Evolutionary conservation across 2,888 invertebrate species (phyloP).

Genomic region (Eucriotettix oculatus): DNA sequence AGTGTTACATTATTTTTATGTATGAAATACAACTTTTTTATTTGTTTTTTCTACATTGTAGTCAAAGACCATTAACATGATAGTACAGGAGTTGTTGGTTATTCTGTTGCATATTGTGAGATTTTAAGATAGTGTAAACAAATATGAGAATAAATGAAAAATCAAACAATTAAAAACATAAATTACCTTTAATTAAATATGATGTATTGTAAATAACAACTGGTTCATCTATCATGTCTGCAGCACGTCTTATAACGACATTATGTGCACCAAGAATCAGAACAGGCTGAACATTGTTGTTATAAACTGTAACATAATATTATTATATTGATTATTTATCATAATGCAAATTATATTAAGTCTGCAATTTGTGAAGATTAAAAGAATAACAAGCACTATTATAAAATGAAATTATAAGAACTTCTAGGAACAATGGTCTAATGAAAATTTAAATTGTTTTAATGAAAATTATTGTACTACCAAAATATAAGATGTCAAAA

Average conservation of each 20-base stretch:
- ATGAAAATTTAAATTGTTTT: too few species aligned
- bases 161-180: not conserved
- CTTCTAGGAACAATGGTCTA: too few species aligned
- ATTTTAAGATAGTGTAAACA: too few species aligned
- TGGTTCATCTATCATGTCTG: constrained; percentile 50
- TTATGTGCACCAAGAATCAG: constrained; percentile 53
- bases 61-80: too few species aligned
- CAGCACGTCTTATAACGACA: constrained; percentile 46
- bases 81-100: too few species aligned
- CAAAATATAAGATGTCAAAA: not conserved
- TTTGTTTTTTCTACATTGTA: not conserved
- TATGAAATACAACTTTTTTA: not conserved
- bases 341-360: too few species aligned
- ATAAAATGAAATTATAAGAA: too few species aligned
- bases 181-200: constrained; percentile 28
- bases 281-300: constrained; percentile 30
- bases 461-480: too few species aligned
- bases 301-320: not conserved
- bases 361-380: too few species aligned
- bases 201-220: constrained; percentile 43
- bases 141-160: not conserved
- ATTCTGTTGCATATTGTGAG: too few species aligned
- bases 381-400: too few species aligned
- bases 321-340: too few species aligned
- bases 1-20: not conserved